Evolutionary conservation across 2,113 vertebrate species (phyloP).

Genomic region (Alligator sinensis): DNA sequence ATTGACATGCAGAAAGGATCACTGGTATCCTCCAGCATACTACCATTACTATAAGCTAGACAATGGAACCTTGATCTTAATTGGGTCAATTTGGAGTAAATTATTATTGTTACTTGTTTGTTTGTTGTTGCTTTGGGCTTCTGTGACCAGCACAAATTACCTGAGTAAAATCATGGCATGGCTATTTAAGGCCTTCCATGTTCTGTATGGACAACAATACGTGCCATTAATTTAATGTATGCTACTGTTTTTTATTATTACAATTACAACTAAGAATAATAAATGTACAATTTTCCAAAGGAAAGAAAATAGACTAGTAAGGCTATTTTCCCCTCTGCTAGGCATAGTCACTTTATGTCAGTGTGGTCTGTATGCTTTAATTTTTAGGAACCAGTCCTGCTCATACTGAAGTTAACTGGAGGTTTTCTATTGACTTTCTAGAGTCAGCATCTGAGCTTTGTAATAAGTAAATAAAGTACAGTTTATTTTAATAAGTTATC

Average conservation of each 20-base stretch:
- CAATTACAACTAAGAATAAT: background rate
- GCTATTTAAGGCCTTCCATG: too few relatives aligned
- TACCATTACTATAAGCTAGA: background rate
- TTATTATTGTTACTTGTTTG: too few relatives aligned
- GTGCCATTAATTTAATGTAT: too few relatives aligned
- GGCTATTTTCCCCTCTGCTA: background rate
- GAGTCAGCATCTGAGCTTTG: background rate
- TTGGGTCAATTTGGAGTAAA: too few relatives aligned
- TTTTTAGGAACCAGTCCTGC: background rate
- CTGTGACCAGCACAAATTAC: too few relatives aligned
- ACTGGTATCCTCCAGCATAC: background rate
- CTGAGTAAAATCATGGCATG: too few relatives aligned
- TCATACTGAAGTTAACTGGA: background rate
- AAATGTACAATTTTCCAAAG: background rate
- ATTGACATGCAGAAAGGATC: background rate
- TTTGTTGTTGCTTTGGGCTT: too few relatives aligned
- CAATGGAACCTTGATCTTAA: too few relatives aligned
- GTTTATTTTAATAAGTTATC: background rate
- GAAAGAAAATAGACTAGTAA: background rate
- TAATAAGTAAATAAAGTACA: background rate
- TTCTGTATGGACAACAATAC: too few relatives aligned
- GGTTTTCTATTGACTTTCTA: background rate
- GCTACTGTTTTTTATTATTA: too few relatives aligned
- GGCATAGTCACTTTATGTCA: background rate
- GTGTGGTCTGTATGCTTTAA: background rate